Conservation (phyloP, 2,888 invertebrate species). For the Achlya flavicornis region DNA sequence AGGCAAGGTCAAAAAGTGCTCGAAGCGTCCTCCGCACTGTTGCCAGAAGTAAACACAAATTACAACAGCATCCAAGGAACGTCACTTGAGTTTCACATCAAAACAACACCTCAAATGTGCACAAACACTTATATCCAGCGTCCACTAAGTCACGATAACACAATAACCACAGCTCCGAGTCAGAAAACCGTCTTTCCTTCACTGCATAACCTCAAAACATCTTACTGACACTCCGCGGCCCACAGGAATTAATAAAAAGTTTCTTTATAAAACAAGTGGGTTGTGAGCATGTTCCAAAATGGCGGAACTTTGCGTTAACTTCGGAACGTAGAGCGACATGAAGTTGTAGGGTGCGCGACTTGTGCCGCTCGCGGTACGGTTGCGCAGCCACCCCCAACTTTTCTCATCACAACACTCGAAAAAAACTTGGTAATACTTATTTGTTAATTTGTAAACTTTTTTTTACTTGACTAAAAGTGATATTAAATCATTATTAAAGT, state of each 20-base stretch:
- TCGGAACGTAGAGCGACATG: slow-evolving; percentile 83
- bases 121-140: slow-evolving; percentile 63
- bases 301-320: slow-evolving; percentile 85
- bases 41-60: slow-evolving; percentile 80
- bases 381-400: slow-evolving; percentile 77
- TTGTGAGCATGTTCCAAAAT: slow-evolving; percentile 85
- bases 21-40: slow-evolving; percentile 63
- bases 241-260: slow-evolving; percentile 85
- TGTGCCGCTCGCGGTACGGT: slow-evolving; percentile 59
- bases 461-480: slow-evolving; percentile 49
- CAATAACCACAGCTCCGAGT: slow-evolving; percentile 59
- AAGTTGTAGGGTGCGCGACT: slow-evolving; percentile 82
- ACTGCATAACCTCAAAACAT: slow-evolving; percentile 82
- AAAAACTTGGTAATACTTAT: slow-evolving; percentile 64
- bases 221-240: slow-evolving; percentile 84
- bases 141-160: slow-evolving; percentile 54
- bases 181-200: slow-evolving; percentile 70
- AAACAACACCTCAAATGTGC: slow-evolving; percentile 73
- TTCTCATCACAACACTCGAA: slow-evolving; percentile 65
- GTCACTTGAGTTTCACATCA: slow-evolving; percentile 76
- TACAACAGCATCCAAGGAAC: slow-evolving; percentile 73
- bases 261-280: slow-evolving; percentile 85
- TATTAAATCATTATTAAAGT: slow-evolving; percentile 33
- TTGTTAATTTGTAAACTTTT: slow-evolving; percentile 53
- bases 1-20: slow-evolving; percentile 63